phyloP scores from a whole-genome alignment of 2,888 invertebrate species.

The Eupeodes luniger region DNA sequence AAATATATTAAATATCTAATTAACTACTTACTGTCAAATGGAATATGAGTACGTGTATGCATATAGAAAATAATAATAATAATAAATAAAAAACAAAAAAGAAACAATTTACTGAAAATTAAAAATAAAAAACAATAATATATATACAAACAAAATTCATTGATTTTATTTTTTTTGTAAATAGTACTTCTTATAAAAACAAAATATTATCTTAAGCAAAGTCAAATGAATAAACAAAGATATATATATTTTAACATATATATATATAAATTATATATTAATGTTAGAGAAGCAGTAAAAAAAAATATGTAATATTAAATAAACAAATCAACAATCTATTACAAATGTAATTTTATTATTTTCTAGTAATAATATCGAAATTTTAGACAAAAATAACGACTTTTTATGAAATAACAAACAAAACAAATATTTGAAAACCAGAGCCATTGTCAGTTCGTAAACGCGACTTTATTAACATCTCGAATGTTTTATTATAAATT shows the following conservation, averaged over 20 bases:
- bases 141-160: constrained; percentile 34
- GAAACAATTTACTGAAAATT: constrained; percentile 11
- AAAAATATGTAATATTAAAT: constrained; percentile 23
- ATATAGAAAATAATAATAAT: constrained; percentile 1
- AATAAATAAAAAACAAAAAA: neutral
- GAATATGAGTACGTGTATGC: constrained; percentile 10
- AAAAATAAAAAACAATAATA: neutral
- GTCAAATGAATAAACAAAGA: constrained; percentile 50
- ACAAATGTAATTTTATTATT: constrained; percentile 54
- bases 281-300: constrained; percentile 61
- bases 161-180: constrained; percentile 58
- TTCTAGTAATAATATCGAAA: constrained; percentile 47
- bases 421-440: neutral
- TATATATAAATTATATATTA: constrained; percentile 48
- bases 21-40: constrained; percentile 23
- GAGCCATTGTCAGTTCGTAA: constrained; percentile 1
- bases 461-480: constrained; percentile 42
- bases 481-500: constrained; percentile 19
- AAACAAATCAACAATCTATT: constrained; percentile 29
- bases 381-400: constrained; percentile 50
- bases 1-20: neutral
- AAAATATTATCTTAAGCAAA: constrained; percentile 31
- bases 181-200: constrained; percentile 45
- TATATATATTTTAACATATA: constrained; percentile 34
- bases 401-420: constrained; percentile 31